These are phyloP conservation scores for Andinoacara biseriatus DNA, from an alignment of 2,113 vertebrate species.

Conservation along the genomic window DNA sequence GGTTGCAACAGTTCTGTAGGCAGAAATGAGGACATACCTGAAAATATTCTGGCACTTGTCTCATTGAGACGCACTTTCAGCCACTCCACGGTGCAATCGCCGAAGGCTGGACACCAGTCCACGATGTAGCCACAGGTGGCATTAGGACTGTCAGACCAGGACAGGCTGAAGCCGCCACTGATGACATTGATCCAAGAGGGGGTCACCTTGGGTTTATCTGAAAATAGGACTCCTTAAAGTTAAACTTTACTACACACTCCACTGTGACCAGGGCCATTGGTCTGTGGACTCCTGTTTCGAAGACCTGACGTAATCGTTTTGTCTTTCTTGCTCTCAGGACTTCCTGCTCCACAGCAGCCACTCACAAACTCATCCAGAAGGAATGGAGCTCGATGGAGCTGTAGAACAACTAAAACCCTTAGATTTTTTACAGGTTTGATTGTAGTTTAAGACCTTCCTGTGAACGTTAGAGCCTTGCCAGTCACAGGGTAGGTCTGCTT, in stretches of 20 bases:
- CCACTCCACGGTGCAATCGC: conserved; percentile 52
- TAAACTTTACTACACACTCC: not conserved
- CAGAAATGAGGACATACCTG: conserved; percentile 44
- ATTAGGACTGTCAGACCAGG: conserved; percentile 47
- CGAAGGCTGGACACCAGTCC: conserved; percentile 68
- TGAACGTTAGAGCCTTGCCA: too few species aligned
- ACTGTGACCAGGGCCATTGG: too few species aligned
- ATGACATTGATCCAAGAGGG: conserved; percentile 8
- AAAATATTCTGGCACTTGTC: conserved; percentile 31
- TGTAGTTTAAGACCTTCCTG: too few species aligned
- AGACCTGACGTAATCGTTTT: too few species aligned
- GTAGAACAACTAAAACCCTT: too few species aligned
- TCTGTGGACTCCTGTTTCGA: too few species aligned
- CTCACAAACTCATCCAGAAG: too few species aligned
- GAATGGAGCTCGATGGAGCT: too few species aligned
- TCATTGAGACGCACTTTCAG: conserved; percentile 46
- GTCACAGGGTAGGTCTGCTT: too few species aligned
- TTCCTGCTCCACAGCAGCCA: too few species aligned
- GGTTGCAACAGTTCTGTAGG: not conserved
- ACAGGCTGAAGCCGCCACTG: conserved; percentile 55
- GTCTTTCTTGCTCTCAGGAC: too few species aligned
- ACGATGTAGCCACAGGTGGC: conserved; percentile 76
- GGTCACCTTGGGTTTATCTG: not conserved
- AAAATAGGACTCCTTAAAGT: not conserved
- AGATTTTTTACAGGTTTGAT: too few species aligned